Evolutionary conservation across 1,140 invertebrate genomes (phyloP), one percentile per base, ranked within the genome.

Genomic region (Hylaeus volcanicus): DNA sequence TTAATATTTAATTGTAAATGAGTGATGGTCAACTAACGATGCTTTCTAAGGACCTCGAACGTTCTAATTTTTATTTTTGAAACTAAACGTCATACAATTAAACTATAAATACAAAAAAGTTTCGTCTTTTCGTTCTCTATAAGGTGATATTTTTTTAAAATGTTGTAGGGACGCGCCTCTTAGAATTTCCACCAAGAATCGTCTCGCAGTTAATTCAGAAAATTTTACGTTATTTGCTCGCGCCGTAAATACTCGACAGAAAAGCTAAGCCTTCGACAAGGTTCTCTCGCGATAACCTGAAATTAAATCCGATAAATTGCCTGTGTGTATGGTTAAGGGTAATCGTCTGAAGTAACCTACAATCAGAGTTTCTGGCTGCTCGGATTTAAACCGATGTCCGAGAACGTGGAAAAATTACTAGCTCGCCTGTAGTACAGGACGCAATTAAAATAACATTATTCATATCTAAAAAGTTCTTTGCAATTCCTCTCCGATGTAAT

Each of bases 361-460:
- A 73, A 73, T 79, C 51, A 56, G 1, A 72, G n/a, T 8, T 43
- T 53, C 41, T 12, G 51, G 11, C 6, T 15, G 14, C 5, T 26
- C 14, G 15, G 45, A 11, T 45, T 48, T 45, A 51, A 41, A 55
- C n/a, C 39, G 12, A 48, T 9, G n/a, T 79, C 37, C 15, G n/a
- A 58, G 26, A 56, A 26, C 9, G 41, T 14, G 9, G 41, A 71
- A 71, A 6, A 43, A 48, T 55, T 3, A 26, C 15, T 3, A 5
- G 5, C 56, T 64, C 15, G 26, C 12, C 12, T 37, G 26, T 39
- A 11, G 4, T 60, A 12, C 37, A 37, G 6, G 5, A 37, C 11
- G 26, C 39, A 64, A 73, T 79, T 56, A 73, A 73, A 79, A 15
- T 65, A 56, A n/a, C 70, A 74, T 79, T 74, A 66, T 53, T 66